Evolutionary conservation across 1,140 invertebrate species (phyloP).

Genomic region (Grapholita molesta): DNA sequence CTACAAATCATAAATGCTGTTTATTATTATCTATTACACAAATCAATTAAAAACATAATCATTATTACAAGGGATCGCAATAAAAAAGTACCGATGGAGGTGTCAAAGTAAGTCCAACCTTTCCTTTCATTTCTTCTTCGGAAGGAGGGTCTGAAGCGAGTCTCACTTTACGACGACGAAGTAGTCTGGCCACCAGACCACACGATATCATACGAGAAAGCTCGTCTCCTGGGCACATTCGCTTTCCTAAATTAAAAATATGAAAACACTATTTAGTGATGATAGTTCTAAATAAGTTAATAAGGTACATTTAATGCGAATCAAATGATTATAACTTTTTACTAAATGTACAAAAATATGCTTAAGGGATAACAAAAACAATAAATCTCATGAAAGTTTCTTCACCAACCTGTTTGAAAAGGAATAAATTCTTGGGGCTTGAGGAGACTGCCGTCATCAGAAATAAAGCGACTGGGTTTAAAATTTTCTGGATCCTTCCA

Average conservation of each 20-base stretch:
- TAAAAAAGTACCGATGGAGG: slow-evolving; percentile 77
- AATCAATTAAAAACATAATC: background rate
- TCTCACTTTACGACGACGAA: slow-evolving; percentile 80
- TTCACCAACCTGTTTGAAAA: slow-evolving; percentile 85
- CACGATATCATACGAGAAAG: slow-evolving; percentile 87
- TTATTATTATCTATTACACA: slow-evolving; percentile 12
- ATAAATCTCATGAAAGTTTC: background rate
- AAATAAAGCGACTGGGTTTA: slow-evolving; percentile 85
- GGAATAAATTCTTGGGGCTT: slow-evolving; percentile 88
- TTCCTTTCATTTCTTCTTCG: slow-evolving; percentile 76
- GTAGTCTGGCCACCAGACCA: slow-evolving; percentile 81
- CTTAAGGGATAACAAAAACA: background rate
- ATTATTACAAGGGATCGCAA: slow-evolving; percentile 46
- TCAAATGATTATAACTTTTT: background rate
- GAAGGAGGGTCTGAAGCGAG: slow-evolving; percentile 55
- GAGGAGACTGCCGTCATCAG: slow-evolving; percentile 80
- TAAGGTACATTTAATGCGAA: too few species aligned
- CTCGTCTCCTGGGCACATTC: slow-evolving; percentile 92
- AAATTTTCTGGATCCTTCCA: slow-evolving; percentile 88
- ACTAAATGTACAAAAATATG: background rate
- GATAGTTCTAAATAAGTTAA: background rate
- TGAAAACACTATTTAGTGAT: background rate
- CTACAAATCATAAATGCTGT: slow-evolving; percentile 17
- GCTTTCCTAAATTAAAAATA: slow-evolving; percentile 81
- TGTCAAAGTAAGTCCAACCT: slow-evolving; percentile 85